Evolutionary conservation across 2,888 invertebrate species (phyloP), one percentile per base, ranked within the genome.

Genomic region (Campaea margaritaria): DNA sequence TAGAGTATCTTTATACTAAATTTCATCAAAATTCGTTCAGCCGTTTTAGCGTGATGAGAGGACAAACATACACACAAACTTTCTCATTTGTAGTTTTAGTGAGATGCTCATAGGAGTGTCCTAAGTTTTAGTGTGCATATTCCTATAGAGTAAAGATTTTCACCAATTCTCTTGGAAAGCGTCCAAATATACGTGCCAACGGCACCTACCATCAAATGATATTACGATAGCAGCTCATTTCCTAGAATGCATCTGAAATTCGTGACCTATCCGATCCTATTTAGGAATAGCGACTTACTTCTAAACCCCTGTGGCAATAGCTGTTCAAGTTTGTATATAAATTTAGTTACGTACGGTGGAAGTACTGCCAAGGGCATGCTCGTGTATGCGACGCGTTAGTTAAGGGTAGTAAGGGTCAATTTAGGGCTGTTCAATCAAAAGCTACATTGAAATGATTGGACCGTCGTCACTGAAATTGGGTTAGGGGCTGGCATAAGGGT

Each of bases 381-480:
- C 31, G 31, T 31, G 31, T 31, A 31, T 10, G 31, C 10, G 31
- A 10, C 31, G 31, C 31, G 5, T 31, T 31, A 31, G 31, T 39
- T 14, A 39, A 39, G n/a, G 36, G n/a, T n/a, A n/a, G 7, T 49
- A 15, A 36, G 43, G 31, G 27, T 34, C 57, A 41, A 50, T 57
- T 57, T 57, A 51, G 45, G 55, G 48, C 57, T 39, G 44, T 46
- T 57, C 46, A 57, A 51, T 51, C 57, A 50, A 44, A 57, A 51
- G 50, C 57, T 57, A 46, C 57, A 51, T 57, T 57, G 50, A 57
- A 46, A 46, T 51, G 46, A 49, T 49, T 14, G 51, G 46, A 49
- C 57, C 57, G 51, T 49, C 57, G 50, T 50, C 57, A 57, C 48
- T 43, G 28, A 57, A 57, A 50, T 57, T 51, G 57, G 50, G 57